These are phyloP conservation scores for Drosophila colorata DNA, from an alignment of 2,888 invertebrate genomes.

Conservation along the genomic window DNA sequence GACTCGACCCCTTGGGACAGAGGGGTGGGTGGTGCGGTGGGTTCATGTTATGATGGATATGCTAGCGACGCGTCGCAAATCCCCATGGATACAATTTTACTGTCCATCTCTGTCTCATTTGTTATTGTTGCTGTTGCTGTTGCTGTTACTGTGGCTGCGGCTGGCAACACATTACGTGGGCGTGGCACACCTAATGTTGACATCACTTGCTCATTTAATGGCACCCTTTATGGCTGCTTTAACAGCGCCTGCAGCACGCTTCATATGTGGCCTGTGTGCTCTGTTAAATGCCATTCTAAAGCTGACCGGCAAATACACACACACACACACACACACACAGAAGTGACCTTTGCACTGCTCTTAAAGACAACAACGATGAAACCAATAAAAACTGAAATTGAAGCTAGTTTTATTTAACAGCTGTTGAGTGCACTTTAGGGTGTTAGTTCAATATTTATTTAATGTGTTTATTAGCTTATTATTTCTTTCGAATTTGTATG, in stretches of 20 bases:
- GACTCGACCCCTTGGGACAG: conserved; percentile 6
- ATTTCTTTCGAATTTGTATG: conserved; percentile 1
- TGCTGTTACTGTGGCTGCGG: conserved; percentile 4
- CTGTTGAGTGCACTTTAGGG: conserved; percentile 36
- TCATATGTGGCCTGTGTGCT: conserved; percentile 8
- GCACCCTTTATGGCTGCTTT: conserved; percentile 63
- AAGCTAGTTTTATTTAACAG: conserved; percentile 18
- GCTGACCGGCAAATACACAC: conserved; percentile 9
- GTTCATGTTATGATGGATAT: conserved; percentile 62
- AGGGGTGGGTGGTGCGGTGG: not conserved
- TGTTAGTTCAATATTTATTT: conserved; percentile 38
- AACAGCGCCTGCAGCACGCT: conserved; percentile 33
- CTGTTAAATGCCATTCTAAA: conserved; percentile 15
- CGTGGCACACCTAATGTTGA: conserved; percentile 65
- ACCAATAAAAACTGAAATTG: conserved; percentile 7
- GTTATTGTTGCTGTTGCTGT: conserved; percentile 6
- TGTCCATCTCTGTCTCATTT: conserved; percentile 6
- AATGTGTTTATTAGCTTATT: conserved; percentile 27
- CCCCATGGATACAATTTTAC: conserved; percentile 52
- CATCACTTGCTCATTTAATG: conserved; percentile 73
- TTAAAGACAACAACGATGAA: conserved; percentile 1
- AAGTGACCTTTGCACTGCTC: conserved; percentile 35
- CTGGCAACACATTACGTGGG: conserved; percentile 27
- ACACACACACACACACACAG: not conserved
- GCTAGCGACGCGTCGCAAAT: conserved; percentile 34